phyloP scores from a whole-genome alignment of 1,140 invertebrate species.

The Drosophila kikkawai region DNA sequence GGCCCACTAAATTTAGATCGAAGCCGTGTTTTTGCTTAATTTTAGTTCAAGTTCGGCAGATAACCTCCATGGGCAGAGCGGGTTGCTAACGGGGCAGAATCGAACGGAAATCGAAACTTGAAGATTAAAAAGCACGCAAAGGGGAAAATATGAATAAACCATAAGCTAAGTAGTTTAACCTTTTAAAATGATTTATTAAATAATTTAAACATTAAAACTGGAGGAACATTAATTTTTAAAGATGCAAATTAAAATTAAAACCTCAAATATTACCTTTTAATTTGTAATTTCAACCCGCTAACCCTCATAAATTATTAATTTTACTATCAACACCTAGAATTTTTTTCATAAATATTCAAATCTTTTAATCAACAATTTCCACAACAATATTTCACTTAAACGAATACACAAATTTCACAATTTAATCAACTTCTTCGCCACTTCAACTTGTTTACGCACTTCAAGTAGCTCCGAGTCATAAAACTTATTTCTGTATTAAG shows the following conservation, averaged over 20 bases:
- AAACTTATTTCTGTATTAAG: slow-evolving; percentile 46
- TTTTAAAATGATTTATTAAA: background rate
- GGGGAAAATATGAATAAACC: background rate
- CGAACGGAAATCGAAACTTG: slow-evolving; percentile 49
- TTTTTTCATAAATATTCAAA: slow-evolving; percentile 19
- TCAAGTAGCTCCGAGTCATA: slow-evolving; percentile 42
- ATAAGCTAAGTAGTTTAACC: background rate
- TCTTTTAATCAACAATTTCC: slow-evolving; percentile 18
- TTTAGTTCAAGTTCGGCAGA: slow-evolving; percentile 53
- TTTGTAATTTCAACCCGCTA: background rate
- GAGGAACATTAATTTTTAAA: background rate
- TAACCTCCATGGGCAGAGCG: slow-evolving; percentile 29
- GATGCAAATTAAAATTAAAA: background rate
- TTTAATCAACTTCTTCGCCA: background rate
- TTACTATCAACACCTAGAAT: background rate
- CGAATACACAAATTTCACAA: slow-evolving; percentile 21
- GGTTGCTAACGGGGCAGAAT: slow-evolving; percentile 25
- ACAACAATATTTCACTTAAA: slow-evolving; percentile 5
- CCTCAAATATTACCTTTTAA: background rate
- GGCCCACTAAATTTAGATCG: slow-evolving; percentile 46
- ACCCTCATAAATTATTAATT: background rate
- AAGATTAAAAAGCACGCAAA: slow-evolving; percentile 16
- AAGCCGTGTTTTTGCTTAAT: slow-evolving; percentile 16
- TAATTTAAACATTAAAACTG: background rate
- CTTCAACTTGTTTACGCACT: slow-evolving; percentile 28